Evolutionary conservation across 2,797 vertebrate species (phyloP), one percentile per base, ranked within the genome.

Genomic region (Rhodeus uyekii): DNA sequence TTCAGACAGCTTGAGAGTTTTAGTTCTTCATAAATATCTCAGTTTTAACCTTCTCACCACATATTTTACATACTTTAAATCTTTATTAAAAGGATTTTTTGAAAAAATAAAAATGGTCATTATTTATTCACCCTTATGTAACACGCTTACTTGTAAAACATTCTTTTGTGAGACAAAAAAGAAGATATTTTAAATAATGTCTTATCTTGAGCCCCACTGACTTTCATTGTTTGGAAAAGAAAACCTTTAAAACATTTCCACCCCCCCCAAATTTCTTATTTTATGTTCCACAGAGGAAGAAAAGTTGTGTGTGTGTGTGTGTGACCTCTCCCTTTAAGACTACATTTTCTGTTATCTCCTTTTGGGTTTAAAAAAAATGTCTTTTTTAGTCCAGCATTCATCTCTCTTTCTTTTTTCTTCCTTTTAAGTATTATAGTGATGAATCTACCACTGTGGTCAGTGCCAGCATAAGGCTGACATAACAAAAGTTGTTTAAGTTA

Each of bases 401-500:
- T 81, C 82, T 63, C 69, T 13, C 87, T 82, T 71, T 87, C 48
- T 46, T 87, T 88, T 82, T 74, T 87, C 88, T 90, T 91, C 88
- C 83, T 92, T 90, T 89, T 94, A 92, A 94, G 92, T 94, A 94
- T 94, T 91, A 91, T 93, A 92, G 92, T 93, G 93, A 95, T 94
- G 91, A 93, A 95, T 95, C 90, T 92, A 87, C 91, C 90, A 81
- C 89, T 92, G 89, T 90, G 91, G 89, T 89, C 91, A 89, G 90
- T 92, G 93, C 92, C 92, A 92, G 89, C 91, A 91, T 89, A 86
- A 89, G 92, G 91, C 92, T 88, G 93, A 94, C 94, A 92, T 92
- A 92, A 93, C 93, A 92, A 93, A 92, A 91, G 93, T 95, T 95
- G 94, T 95, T 95, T 95, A 94, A 93, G 87, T 94, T 95, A 93